Base-by-base conservation (phyloP, 1,140 invertebrate species). In the Drosophila bocqueti region DNA sequence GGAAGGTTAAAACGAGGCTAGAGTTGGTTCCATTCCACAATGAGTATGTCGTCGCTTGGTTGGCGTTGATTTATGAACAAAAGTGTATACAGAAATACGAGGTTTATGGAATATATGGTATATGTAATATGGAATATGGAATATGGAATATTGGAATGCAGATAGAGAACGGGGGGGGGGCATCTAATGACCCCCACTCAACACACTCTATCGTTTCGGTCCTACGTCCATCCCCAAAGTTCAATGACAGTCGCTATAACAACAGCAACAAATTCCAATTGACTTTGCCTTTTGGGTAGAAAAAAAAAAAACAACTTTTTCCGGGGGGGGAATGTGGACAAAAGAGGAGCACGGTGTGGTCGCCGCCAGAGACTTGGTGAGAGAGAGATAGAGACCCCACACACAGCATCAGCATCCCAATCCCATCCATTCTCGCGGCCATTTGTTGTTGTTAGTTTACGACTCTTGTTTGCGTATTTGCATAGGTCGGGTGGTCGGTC, bases 361-460 rank as follows among this genome's bases (percentile, higher is more conserved):
- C 31, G 46, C 7, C 45, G 11, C 36, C 18, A 16, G 40, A 29
- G 15, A 18, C 9, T 1, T 46, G 21, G 8, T 21, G 5, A 16
- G 43, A 34, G 36, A 8, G 21, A 29, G 42, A 69, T 61, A 29
- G 63, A 69, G 61, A 61, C 52, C 76, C 79, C 69, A 80, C 62
- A 78, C 69, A 80, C 62, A 78, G 36, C 31, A 24, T 24, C 24
- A 26, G 26, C 26, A 29, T 29, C 29, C 29, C 29, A 29, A 43
- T 52, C 66, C 66, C 63, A 66, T 38, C 66, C 63, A 66, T 45
- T 69, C 62, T 34, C n/a, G 46, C n/a, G 21, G 9, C 61, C 66
- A 69, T 72, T 74, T 71, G 74, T 71, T 81, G 65, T 71, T 77
- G 72, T 84, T 76, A 66, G 81, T 81, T 84, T 85, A 85, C 74